Evolutionary conservation across 2,113 vertebrate species (phyloP).

Genomic region (Phyllostomus hastatus): DNA sequence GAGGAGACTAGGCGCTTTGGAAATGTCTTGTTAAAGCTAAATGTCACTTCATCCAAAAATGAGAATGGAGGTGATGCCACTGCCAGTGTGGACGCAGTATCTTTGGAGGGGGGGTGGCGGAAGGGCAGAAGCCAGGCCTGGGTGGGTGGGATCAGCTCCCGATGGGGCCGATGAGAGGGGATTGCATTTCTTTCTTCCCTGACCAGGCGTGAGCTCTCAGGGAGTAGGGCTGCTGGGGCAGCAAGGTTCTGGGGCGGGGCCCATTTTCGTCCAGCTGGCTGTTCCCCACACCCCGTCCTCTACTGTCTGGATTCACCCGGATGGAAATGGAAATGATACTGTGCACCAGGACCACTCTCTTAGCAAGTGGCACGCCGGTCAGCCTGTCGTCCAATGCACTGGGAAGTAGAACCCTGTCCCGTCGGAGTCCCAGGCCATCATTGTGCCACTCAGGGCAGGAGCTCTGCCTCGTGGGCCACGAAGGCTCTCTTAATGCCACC

Average conservation of each 20-base stretch:
- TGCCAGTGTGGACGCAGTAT: background rate
- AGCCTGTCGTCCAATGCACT: background rate
- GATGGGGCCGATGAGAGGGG: background rate
- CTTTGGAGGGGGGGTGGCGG: constrained; percentile 45
- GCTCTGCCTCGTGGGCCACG: background rate
- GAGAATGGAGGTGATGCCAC: constrained; percentile 44
- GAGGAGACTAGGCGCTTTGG: constrained; percentile 82
- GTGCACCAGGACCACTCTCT: background rate
- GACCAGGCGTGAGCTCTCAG: background rate
- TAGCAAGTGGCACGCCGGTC: background rate
- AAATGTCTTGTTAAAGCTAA: constrained; percentile 84
- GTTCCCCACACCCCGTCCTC: background rate
- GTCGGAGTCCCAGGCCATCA: background rate
- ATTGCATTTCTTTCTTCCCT: background rate
- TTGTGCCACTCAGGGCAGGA: background rate
- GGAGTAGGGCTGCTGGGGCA: background rate
- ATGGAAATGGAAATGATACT: background rate
- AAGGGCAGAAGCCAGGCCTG: background rate
- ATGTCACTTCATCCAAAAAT: constrained; percentile 78
- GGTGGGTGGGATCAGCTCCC: background rate
- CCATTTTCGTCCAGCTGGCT: background rate
- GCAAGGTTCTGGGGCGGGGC: background rate
- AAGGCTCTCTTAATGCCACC: background rate
- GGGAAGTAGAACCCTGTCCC: background rate
- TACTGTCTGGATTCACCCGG: background rate